A percentile compares a stretch with the other conserved stretches of the same genome.
Conservation (phyloP, 2,113 vertebrate genomes). For the Kryptolebias marmoratus region DNA sequence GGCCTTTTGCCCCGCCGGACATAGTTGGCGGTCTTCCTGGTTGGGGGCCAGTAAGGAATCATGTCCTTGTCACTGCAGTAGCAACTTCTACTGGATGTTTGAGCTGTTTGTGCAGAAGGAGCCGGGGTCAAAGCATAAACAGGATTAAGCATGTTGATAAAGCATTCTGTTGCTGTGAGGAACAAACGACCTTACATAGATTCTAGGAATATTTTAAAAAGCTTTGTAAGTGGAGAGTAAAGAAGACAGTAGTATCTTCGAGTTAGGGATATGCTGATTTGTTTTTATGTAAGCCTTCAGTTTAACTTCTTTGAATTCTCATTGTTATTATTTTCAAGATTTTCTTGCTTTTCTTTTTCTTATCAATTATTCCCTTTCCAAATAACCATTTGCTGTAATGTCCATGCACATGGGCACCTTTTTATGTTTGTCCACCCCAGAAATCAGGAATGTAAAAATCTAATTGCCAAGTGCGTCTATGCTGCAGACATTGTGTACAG, state of each 20-base stretch:
- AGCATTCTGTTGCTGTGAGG: slow-evolving; percentile 26
- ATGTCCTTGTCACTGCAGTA: slow-evolving; percentile 51
- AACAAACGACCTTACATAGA: slow-evolving; percentile 42
- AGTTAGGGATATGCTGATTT: too few relatives aligned
- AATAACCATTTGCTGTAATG: too few relatives aligned
- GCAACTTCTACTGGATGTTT: slow-evolving; percentile 20
- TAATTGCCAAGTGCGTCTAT: too few relatives aligned
- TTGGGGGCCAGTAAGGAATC: slow-evolving; percentile 50
- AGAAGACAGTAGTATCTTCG: neutral
- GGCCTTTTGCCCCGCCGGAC: slow-evolving; percentile 19
- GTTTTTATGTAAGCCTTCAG: neutral
- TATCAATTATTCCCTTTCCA: too few relatives aligned
- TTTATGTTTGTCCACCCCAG: too few relatives aligned
- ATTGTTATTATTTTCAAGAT: too few relatives aligned
- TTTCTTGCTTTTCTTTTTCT: too few relatives aligned
- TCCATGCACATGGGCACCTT: too few relatives aligned
- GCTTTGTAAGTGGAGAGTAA: slow-evolving; percentile 13
- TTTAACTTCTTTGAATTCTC: neutral
- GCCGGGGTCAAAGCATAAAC: slow-evolving; percentile 10
- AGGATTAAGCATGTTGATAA: slow-evolving; percentile 23
- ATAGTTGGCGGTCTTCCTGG: slow-evolving; percentile 49
- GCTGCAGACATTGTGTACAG: too few relatives aligned
- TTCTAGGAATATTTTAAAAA: slow-evolving; percentile 5
- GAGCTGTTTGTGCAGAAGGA: slow-evolving; percentile 27
- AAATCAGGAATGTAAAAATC: too few relatives aligned